phyloP scores from a whole-genome alignment of 2,888 invertebrate genomes.

The Andrena trimmerana region DNA sequence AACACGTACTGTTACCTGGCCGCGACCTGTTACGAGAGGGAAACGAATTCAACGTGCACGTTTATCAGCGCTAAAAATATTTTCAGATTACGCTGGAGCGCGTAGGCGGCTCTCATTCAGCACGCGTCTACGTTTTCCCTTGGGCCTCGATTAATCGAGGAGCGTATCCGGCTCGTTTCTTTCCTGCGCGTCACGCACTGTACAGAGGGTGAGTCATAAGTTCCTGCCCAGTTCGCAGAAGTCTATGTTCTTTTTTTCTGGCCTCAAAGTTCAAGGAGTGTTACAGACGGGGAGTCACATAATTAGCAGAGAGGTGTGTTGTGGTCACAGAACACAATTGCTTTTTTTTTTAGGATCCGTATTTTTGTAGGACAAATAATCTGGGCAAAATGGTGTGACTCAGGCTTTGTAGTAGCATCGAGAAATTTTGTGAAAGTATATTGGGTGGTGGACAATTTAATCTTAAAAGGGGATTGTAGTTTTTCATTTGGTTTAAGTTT shows the following conservation, averaged over 20 bases:
- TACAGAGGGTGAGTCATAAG: no score
- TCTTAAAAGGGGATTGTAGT: no score
- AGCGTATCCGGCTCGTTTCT: neutral
- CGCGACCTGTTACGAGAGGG: conserved; percentile 14
- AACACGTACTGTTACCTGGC: conserved; percentile 11
- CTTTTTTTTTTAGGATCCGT: no score
- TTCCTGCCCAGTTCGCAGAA: neutral
- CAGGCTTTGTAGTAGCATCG: no score
- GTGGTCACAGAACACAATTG: no score
- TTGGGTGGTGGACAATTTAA: no score
- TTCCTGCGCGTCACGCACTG: neutral
- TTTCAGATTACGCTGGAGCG: conserved; percentile 10
- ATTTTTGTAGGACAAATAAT: no score
- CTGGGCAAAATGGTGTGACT: no score
- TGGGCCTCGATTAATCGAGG: conserved; percentile 35
- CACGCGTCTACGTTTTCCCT: neutral
- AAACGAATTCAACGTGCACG: neutral
- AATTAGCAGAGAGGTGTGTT: no score
- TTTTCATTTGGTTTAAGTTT: no score
- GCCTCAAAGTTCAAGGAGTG: neutral
- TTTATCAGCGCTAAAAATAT: conserved; percentile 32
- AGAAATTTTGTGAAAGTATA: no score
- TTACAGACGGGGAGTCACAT: no score
- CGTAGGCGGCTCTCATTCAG: conserved; percentile 24
- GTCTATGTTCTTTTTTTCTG: neutral